Base-by-base conservation (phyloP, 2,113 vertebrate species). In the Takifugu bimaculatus region DNA sequence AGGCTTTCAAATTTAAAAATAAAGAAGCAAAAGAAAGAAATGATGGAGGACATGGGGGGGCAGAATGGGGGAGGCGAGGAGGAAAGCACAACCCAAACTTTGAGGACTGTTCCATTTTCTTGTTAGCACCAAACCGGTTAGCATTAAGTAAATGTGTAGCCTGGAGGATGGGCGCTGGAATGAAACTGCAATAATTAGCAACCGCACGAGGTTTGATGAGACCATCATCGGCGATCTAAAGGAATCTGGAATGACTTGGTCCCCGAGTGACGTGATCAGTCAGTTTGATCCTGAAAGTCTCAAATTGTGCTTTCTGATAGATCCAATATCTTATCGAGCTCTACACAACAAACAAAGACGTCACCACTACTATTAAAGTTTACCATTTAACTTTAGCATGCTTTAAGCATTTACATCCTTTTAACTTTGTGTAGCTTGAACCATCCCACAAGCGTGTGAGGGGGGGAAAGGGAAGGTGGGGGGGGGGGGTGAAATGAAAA, bases 61-160 rank as follows among this genome's bases (percentile, higher is more conserved):
- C 79, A 14, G 28, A 57, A 11, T 12, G 26, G 56, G 43, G 13
- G 13, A 26, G 29, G 54, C 64, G 76, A 79, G 60, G 63, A 84
- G 75, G 88, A 91, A 91, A 91, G 89, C 90, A 91, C 90, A 91
- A 91, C 84, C 86, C 76, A 88, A 88, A 89, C 90, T 90, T 87
- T 85, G 56, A 91, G 90, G 85, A 91, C 82, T 79, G 66, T 26
- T 26, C 65, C 27, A n/a, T 64, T 61, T 58, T 61, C 7, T 56
- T 57, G 13, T 43, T 54, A 11, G 56, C 70, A 4, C 52, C 11
- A 57, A 70, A 50, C 32, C 42, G 6, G 4, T 67, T 39, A 57
- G 54, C 59, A 44, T 7, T 3, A 13, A 6, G 44, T 45, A 15
- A 45, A 45, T 20, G 60, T 15, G 26, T 27, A 57, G 64, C 29